phyloP scores from a whole-genome alignment of 2,797 vertebrate genomes.

The Hoplostethus atlanticus region DNA sequence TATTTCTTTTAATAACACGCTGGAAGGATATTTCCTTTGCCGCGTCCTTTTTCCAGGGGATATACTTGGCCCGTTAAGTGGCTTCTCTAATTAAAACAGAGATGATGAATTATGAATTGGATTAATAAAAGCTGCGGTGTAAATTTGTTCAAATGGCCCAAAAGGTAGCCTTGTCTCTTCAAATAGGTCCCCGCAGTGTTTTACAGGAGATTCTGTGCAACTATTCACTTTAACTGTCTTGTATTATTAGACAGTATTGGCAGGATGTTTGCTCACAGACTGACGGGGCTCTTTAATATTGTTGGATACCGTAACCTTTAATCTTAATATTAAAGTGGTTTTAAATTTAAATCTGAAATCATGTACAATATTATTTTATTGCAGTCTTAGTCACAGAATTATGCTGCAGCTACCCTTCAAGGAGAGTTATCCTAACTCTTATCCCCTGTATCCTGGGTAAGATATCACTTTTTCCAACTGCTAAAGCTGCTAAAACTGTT shows the following conservation, averaged over 20 bases:
- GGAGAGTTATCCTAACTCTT: neutral
- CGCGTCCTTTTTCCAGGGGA: slow-evolving; percentile 47
- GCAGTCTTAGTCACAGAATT: neutral
- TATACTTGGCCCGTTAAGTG: slow-evolving; percentile 60
- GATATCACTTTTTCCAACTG: slow-evolving; percentile 27
- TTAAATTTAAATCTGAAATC: neutral
- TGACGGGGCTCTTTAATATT: neutral
- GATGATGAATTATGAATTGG: slow-evolving; percentile 56
- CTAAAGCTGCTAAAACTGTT: slow-evolving; percentile 30
- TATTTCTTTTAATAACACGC: slow-evolving; percentile 74
- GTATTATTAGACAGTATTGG: neutral
- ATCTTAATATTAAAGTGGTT: neutral
- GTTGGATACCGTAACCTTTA: neutral
- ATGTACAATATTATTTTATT: neutral
- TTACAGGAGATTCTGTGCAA: slow-evolving; percentile 4
- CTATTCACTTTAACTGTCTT: slow-evolving; percentile 1
- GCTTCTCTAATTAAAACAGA: slow-evolving; percentile 67
- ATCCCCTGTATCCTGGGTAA: slow-evolving; percentile 25
- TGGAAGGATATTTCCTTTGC: slow-evolving; percentile 63
- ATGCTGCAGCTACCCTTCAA: neutral
- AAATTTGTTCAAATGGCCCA: slow-evolving; percentile 57
- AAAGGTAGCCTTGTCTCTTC: slow-evolving; percentile 19
- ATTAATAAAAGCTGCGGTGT: slow-evolving; percentile 42
- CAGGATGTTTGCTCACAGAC: neutral
- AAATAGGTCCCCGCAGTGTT: slow-evolving; percentile 14